These are phyloP conservation scores for Heliopora coerulea DNA, from an alignment of 92 coral and sea anemone genomes.

Conservation along the genomic window DNA sequence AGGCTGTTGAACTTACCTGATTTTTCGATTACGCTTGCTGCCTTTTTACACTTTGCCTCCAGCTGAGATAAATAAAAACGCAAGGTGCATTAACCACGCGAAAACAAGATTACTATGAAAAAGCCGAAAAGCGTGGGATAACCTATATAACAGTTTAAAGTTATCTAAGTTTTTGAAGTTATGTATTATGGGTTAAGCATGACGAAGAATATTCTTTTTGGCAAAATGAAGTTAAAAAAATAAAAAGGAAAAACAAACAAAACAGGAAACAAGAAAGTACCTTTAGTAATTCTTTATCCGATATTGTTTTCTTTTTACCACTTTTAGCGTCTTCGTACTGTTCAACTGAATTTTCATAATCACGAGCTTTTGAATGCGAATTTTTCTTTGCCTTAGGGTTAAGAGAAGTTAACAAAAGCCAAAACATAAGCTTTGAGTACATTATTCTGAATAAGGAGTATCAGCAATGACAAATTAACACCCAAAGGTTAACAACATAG, in stretches of 20 bases:
- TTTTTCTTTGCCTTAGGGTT: constrained; percentile 68
- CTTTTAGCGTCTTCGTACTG: constrained; percentile 76
- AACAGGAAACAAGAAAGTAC: constrained; percentile 22
- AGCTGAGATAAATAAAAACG: constrained; percentile 48
- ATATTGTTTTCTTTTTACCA: constrained; percentile 74
- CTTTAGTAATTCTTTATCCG: constrained; percentile 90
- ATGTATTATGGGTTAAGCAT: too few relatives aligned
- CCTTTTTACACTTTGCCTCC: constrained; percentile 78
- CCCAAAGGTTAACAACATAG: too few relatives aligned
- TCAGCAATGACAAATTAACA: too few relatives aligned
- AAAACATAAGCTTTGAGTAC: too few relatives aligned
- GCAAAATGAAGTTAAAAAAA: background rate
- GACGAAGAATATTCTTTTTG: background rate
- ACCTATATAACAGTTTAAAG: too few relatives aligned
- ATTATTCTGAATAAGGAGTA: too few relatives aligned
- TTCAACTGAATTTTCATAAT: constrained; percentile 70
- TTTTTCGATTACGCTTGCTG: constrained; percentile 59
- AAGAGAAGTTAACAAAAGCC: background rate
- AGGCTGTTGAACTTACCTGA: constrained; percentile 52
- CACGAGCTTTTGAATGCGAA: constrained; percentile 77
- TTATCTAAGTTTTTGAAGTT: too few relatives aligned
- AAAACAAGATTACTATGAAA: too few relatives aligned
- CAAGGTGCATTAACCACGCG: background rate
- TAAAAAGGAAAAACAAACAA: background rate
- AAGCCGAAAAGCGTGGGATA: too few relatives aligned